Percentiles rank a stretch among this genome's conserved stretches.
These are phyloP conservation scores for Gephyroberyx darwinii DNA, from an alignment of 2,797 vertebrate species.

Conservation along the genomic window DNA sequence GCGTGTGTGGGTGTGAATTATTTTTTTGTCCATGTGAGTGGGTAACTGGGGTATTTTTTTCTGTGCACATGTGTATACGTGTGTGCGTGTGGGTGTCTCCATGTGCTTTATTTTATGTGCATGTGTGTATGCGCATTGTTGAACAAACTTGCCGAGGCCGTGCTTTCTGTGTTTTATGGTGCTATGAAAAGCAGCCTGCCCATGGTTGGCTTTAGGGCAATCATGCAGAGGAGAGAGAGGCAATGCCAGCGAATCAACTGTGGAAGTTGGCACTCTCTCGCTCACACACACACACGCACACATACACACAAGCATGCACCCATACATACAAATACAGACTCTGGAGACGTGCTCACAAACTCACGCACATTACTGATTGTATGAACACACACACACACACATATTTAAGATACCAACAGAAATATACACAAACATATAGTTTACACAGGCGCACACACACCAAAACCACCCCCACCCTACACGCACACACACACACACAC, in stretches of 20 bases:
- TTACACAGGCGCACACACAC: not conserved
- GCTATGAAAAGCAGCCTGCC: constrained; percentile 38
- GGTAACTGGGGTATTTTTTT: not conserved
- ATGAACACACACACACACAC: constrained; percentile 17
- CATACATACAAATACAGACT: constrained; percentile 7
- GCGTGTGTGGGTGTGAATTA: not conserved
- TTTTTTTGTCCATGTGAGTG: not conserved
- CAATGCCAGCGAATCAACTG: constrained; percentile 35
- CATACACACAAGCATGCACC: constrained; percentile 6
- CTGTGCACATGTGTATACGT: not conserved
- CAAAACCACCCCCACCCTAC: too few species aligned
- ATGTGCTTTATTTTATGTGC: not conserved
- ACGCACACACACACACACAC: constrained; percentile 20
- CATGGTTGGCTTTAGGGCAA: constrained; percentile 41
- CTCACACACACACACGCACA: not conserved
- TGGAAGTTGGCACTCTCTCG: constrained; percentile 9
- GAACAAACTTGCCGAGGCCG: constrained; percentile 22
- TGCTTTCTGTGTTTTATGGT: constrained; percentile 41
- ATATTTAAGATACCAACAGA: constrained; percentile 17
- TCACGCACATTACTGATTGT: constrained; percentile 16
- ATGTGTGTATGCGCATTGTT: not conserved
- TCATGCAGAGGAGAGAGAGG: constrained; percentile 34
- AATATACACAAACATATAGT: not conserved
- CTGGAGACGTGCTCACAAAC: constrained; percentile 6
- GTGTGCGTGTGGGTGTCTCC: not conserved